Evolutionary conservation across 2,888 invertebrate species (phyloP).

Genomic region (Lasioglossum pauxillum): DNA sequence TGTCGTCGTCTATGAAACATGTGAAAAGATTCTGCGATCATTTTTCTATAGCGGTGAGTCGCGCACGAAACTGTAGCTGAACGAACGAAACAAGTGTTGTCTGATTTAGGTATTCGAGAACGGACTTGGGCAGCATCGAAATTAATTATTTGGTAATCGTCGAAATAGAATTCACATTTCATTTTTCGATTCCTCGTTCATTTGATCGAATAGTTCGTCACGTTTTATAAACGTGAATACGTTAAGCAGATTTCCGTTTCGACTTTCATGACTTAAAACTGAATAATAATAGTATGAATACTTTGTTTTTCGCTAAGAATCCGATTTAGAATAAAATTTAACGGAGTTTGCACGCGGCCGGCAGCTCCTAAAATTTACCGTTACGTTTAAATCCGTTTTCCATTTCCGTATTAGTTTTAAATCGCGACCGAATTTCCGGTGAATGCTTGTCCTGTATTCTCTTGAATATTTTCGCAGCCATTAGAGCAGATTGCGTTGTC

Average conservation of each 20-base stretch:
- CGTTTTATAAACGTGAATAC: too few species aligned
- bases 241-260: too few species aligned
- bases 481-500: conserved; percentile 23
- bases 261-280: neutral
- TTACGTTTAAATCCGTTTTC: conserved; percentile 17
- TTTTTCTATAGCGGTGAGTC: neutral
- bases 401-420: conserved; percentile 25
- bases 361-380: neutral
- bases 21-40: neutral
- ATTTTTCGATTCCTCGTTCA: too few species aligned
- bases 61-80: too few species aligned
- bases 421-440: conserved; percentile 14
- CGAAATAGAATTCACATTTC: too few species aligned
- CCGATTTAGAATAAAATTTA: neutral
- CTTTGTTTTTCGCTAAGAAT: neutral
- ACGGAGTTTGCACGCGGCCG: neutral
- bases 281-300: neutral
- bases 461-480: conserved; percentile 29
- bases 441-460: conserved; percentile 21
- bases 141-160: too few species aligned
- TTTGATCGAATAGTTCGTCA: too few species aligned
- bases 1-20: neutral
- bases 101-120: too few species aligned
- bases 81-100: too few species aligned
- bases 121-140: too few species aligned